Evolutionary conservation across 2,888 invertebrate genomes (phyloP).

Genomic region (Idaea straminata): DNA sequence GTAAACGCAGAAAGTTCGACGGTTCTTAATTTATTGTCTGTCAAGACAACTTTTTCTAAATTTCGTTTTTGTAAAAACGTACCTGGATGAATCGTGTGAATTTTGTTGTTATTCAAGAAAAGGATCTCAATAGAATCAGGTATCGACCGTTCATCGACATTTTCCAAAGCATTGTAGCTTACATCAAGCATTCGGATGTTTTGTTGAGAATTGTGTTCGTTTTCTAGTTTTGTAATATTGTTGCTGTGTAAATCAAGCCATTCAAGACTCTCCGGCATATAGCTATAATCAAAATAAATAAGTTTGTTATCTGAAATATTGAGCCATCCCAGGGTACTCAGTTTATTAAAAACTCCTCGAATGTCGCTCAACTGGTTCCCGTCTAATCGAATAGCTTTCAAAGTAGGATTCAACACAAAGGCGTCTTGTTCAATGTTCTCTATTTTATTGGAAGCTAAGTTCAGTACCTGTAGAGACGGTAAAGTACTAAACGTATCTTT

Average conservation of each 20-base stretch:
- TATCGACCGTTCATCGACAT: constrained; percentile 84
- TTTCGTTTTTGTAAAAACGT: constrained; percentile 86
- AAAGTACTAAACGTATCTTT: constrained; percentile 86
- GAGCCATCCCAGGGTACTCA: constrained; percentile 87
- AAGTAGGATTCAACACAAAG: constrained; percentile 85
- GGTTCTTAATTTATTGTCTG: constrained; percentile 86
- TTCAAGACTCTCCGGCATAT: constrained; percentile 86
- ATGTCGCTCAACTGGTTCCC: constrained; percentile 88
- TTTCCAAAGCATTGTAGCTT: constrained; percentile 86
- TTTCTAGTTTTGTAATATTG: constrained; percentile 86
- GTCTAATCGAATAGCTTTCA: constrained; percentile 88
- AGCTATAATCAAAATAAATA: constrained; percentile 88
- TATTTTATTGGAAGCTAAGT: constrained; percentile 89
- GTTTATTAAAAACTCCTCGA: constrained; percentile 86
- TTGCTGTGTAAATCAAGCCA: constrained; percentile 91
- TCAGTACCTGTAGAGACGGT: constrained; percentile 87
- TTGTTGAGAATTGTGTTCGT: constrained; percentile 84
- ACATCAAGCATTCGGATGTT: constrained; percentile 88
- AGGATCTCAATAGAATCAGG: constrained; percentile 87
- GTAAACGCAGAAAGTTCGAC: constrained; percentile 87
- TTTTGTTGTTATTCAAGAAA: constrained; percentile 88
- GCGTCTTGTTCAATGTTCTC: constrained; percentile 87
- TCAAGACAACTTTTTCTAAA: constrained; percentile 87
- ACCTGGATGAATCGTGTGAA: constrained; percentile 84
- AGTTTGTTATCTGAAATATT: constrained; percentile 90